These are phyloP conservation scores for Tichodroma muraria DNA, from an alignment of 2,113 vertebrate genomes.

Conservation along the genomic window DNA sequence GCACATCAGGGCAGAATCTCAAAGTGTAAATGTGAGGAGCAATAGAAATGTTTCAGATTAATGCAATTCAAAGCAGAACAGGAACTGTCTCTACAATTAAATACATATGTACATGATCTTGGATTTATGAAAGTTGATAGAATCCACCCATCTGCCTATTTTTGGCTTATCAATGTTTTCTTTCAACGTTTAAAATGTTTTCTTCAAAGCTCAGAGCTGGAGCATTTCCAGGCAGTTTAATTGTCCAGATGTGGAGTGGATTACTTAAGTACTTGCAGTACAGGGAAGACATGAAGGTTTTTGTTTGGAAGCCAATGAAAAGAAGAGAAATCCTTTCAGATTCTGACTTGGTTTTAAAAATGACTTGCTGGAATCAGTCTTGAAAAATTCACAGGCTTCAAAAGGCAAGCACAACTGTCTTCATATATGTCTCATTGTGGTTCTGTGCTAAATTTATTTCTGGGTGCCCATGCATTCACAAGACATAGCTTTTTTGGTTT, in stretches of 20 bases:
- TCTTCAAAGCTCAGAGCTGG: slow-evolving; percentile 12
- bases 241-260: slow-evolving; percentile 13
- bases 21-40: background rate
- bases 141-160: background rate
- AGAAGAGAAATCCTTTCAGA: background rate
- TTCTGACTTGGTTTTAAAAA: background rate
- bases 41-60: slow-evolving; percentile 23
- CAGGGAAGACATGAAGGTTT: background rate
- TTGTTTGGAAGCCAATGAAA: slow-evolving; percentile 17
- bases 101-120: background rate
- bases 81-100: slow-evolving; percentile 3
- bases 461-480: background rate
- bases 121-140: background rate
- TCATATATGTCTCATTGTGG: background rate
- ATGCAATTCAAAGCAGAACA: background rate
- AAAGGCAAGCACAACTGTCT: background rate
- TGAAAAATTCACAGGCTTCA: slow-evolving; percentile 24
- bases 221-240: background rate
- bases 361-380: background rate
- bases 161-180: slow-evolving; percentile 33
- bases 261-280: background rate
- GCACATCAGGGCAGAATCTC: background rate
- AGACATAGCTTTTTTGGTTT: background rate
- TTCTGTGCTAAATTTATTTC: background rate
- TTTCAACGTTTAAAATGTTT: slow-evolving; percentile 5